Evolutionary conservation across 2,888 invertebrate species (phyloP).

Genomic region (Lapara coniferarum): DNA sequence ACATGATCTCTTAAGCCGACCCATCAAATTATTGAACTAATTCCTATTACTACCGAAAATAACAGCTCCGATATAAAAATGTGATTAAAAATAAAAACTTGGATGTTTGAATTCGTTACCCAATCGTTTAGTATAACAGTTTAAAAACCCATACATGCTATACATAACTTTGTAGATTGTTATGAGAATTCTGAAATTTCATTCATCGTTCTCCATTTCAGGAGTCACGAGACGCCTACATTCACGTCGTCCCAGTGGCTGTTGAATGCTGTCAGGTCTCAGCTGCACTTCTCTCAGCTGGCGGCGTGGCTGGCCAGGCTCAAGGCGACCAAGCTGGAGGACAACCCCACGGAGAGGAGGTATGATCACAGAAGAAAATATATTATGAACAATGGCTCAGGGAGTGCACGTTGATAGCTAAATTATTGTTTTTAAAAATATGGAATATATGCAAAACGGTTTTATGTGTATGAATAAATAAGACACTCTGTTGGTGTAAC

Average conservation of each 20-base stretch:
- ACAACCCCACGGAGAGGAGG: conserved; percentile 72
- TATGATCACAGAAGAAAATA: conserved; percentile 18
- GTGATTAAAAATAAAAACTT: no score
- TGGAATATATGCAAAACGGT: neutral
- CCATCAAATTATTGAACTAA: no score
- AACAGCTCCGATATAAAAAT: no score
- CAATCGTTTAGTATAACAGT: no score
- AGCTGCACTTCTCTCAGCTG: conserved; percentile 98
- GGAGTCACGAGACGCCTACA: conserved; percentile 70
- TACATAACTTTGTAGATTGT: neutral
- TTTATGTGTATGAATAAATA: neutral
- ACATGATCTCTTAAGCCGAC: neutral
- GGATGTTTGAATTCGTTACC: no score
- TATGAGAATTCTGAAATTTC: neutral
- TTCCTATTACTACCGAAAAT: no score
- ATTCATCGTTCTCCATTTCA: conserved; percentile 48
- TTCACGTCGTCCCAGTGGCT: conserved; percentile 87
- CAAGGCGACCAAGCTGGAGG: conserved; percentile 47
- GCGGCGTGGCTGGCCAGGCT: conserved; percentile 92
- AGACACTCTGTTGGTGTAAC: no score
- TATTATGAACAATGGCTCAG: neutral
- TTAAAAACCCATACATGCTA: neutral
- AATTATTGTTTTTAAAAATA: neutral
- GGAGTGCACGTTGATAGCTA: no score
- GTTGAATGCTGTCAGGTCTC: conserved; percentile 96